Evolutionary conservation across 2,888 invertebrate species (phyloP).

Genomic region (Anoplius nigerrimus): DNA sequence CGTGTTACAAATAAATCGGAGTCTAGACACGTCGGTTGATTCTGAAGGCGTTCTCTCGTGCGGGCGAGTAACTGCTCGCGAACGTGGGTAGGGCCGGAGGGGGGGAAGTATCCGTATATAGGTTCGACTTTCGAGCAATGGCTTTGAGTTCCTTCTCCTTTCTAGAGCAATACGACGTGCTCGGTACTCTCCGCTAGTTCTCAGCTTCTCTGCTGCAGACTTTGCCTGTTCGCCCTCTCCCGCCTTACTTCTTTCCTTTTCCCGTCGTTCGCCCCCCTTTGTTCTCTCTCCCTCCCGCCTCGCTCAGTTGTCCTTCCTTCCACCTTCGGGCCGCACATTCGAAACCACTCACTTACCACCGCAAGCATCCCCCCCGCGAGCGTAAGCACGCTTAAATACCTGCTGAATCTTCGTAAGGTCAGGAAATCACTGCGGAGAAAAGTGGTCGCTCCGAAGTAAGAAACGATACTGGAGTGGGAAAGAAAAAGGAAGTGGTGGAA

Average conservation of each 20-base stretch:
- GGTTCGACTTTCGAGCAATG: conserved; percentile 57
- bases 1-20: conserved; percentile 21
- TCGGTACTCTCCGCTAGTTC: no score
- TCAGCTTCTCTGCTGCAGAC: neutral
- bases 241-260: conserved; percentile 27
- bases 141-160: conserved; percentile 38
- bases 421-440: conserved; percentile 17
- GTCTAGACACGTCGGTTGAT: conserved; percentile 51
- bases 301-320: neutral
- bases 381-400: conserved; percentile 56
- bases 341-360: no score
- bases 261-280: conserved; percentile 12
- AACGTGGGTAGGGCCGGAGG: conserved; percentile 30
- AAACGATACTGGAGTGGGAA: neutral
- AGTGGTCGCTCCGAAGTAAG: neutral
- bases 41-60: conserved; percentile 19
- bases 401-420: conserved; percentile 45
- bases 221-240: neutral
- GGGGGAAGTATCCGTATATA: conserved; percentile 40
- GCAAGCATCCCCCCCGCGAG: conserved; percentile 18
- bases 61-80: conserved; percentile 40
- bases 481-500: conserved; percentile 12
- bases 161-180: neutral
- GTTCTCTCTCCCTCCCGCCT: neutral
- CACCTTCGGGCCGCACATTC: neutral